A percentile compares a stretch with the other conserved stretches of the same genome.
These are phyloP conservation scores for Mus musculus DNA, from an alignment of 2,113 vertebrate genomes.

Conservation along the genomic window GRCm39 chr5:102611501-102612000, in stretches of 20 bases:
- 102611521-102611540: neutral
- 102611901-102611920: neutral
- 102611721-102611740: neutral
- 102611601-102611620: neutral
- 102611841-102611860: neutral
- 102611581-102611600: neutral
- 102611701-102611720: neutral
- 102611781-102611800: neutral
- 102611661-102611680: neutral
- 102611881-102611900: neutral
- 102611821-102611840: neutral
- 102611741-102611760: neutral
- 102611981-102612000: neutral
- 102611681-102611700: neutral
- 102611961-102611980: neutral
- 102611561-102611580: neutral
- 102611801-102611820: neutral
- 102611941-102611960: neutral
- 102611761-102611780: neutral
- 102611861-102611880: conserved; percentile 1
- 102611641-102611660: neutral
- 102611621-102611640: neutral
- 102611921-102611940: neutral
- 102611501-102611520: conserved; percentile 21
- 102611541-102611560: neutral